Evolutionary conservation across 2,888 invertebrate genomes (phyloP), one percentile per base, ranked within the genome.

Genomic region (Cephus rjabovi): DNA sequence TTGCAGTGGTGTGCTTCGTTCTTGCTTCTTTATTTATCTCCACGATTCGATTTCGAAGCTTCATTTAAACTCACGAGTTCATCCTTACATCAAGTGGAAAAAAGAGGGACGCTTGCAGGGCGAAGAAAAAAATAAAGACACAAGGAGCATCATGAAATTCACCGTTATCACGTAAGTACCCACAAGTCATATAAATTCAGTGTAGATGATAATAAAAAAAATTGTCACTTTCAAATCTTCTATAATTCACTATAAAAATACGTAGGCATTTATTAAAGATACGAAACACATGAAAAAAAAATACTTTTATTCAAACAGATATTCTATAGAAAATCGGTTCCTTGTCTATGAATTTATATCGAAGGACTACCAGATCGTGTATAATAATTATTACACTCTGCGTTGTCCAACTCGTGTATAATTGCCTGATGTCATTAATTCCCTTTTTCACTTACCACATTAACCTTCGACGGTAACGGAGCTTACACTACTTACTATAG

Each of bases 1-100:
- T 88, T 89, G 86, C 89, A 89, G 89, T 89, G 85, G 88, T 87
- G 87, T 87, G 86, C 82, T 81, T 83, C 82, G 78, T 84, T 83
- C 83, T 81, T 83, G 83, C 84, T 83, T 81, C 80, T 81, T 84
- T 84, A 82, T 85, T 84, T 87, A 85, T 87, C 35, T 88, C 83
- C 71, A 71, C 71, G 71, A 56, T 56, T 31, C 71, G 71, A 71
- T 34, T 34, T 34, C 33, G 33, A 71, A 12, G 11, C 71, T 56
- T 23, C 56, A 56, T 56, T 56, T 23, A 56, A 2, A 56, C 2
- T 56, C 56, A 23, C 71, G 30, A 71, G 33, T 71, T 71, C 71
- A 80, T 80, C 77, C 82, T 78, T 31, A 34, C 73, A 78, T 23
- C 56, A 56, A 56, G 56, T 71, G 71, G 71, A 33, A 34, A 71